Evolutionary conservation across 2,113 vertebrate genomes (phyloP), one percentile per base, ranked within the genome.

Genomic region (Plotosus lineatus): DNA sequence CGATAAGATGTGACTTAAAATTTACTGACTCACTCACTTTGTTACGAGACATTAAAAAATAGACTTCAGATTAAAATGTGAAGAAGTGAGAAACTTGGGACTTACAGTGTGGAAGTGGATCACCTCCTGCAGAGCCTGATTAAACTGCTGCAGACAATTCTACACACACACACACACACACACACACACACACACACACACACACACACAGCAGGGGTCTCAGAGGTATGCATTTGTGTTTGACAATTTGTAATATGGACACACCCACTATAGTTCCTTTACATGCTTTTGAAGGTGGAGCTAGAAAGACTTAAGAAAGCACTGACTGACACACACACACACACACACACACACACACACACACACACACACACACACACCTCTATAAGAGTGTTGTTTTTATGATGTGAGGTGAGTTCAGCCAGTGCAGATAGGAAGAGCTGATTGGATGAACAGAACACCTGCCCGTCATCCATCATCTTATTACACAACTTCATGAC

Each of bases 381-480:
- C 36, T 77, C 84, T 73, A 93, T 33, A 55, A 88, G 44, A 3
- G 46, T 12, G 48, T 91, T 90, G 36, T 83, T 86, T 80, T 78
- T 87, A 75, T 92, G 86, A 79, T 82, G 74, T 3, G 11, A 17
- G 0, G 87, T 89, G 15, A 94, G 89, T 42, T 94, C 92, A 1
- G 86, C 63, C 84, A 94, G 82, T 6, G 90, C 86, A 17, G 51
- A 86, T 44, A 94, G 87, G 3, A 94, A 90, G 40, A 89, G 85
- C 86, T 93, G 90, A 90, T 92, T 94, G 85, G 92, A 87, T n/a
- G 86, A 19, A 36, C 44, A 90, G 85, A 93, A 94, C 0, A 82
- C 80, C 83, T 94, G 92, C 11, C 93, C 93, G 46, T 92, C 91
- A 82, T 93, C 92, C 81, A 93, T 91, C 93, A 93, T 92, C 80